Percentiles rank a stretch among this genome's conserved stretches.
These are phyloP conservation scores for Eledona agricola DNA, from an alignment of 2,888 invertebrate species.

Conservation along the genomic window DNA sequence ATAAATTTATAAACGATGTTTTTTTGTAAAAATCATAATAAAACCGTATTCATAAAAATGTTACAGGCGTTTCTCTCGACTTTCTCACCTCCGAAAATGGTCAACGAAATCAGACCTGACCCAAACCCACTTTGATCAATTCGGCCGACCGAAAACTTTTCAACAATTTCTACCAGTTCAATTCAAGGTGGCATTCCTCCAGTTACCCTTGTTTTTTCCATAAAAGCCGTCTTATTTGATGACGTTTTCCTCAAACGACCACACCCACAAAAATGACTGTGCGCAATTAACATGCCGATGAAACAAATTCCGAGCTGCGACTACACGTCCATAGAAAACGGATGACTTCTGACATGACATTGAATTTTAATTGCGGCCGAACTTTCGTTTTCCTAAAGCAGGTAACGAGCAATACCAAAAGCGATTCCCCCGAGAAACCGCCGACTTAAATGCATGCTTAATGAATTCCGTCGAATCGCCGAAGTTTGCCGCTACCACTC, in stretches of 20 bases:
- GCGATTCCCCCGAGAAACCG: slow-evolving; percentile 20
- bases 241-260: slow-evolving; percentile 20
- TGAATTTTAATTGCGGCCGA: slow-evolving; percentile 43
- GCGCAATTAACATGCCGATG: slow-evolving; percentile 11
- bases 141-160: slow-evolving; percentile 7
- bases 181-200: slow-evolving; percentile 41
- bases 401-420: slow-evolving; percentile 29
- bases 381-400: slow-evolving; percentile 45
- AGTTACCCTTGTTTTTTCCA: slow-evolving; percentile 43
- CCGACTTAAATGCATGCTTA: slow-evolving; percentile 9
- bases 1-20: slow-evolving; percentile 41
- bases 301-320: slow-evolving; percentile 19
- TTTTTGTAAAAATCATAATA: slow-evolving; percentile 43
- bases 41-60: slow-evolving; percentile 30
- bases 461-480: neutral
- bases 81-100: slow-evolving; percentile 1
- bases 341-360: slow-evolving; percentile 41
- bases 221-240: slow-evolving; percentile 18
- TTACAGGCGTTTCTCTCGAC: slow-evolving; percentile 9
- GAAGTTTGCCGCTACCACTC: slow-evolving; percentile 1
- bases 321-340: slow-evolving; percentile 7
- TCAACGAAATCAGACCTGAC: slow-evolving; percentile 6
- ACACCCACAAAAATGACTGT: slow-evolving; percentile 15
- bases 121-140: slow-evolving; percentile 5
- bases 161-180: slow-evolving; percentile 7